Conservation (phyloP, 2,113 vertebrate species). For the Cyprinodon tularosa region DNA sequence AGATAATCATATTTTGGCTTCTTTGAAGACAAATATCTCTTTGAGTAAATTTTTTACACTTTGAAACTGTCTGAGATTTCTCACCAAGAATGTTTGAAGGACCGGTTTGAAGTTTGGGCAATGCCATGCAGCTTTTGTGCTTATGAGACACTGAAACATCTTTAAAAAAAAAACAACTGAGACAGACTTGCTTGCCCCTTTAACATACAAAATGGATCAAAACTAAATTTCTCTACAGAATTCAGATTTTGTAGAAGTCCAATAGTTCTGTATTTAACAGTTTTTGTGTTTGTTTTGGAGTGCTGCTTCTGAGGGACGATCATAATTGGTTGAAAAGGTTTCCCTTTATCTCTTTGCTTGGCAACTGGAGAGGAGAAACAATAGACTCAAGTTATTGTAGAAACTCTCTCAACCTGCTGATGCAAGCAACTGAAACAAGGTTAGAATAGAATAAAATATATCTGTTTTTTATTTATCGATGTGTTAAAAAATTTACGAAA, state of each 20-base stretch:
- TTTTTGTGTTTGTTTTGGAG: slow-evolving; percentile 4
- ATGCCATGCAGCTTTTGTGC: not conserved
- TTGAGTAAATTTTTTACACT: not conserved
- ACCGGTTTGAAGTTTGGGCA: not conserved
- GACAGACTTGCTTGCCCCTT: not conserved
- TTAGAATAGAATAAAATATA: not conserved
- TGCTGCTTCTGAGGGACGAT: slow-evolving; percentile 19
- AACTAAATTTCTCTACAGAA: not conserved
- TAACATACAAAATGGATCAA: not conserved
- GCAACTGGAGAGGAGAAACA: slow-evolving; percentile 18
- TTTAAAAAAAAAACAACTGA: not conserved
- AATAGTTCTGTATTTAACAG: not conserved
- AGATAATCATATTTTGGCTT: not conserved
- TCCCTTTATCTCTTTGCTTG: slow-evolving; percentile 1
- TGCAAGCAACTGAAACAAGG: not conserved
- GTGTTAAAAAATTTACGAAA: not conserved
- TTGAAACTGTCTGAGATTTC: not conserved
- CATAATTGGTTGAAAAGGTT: slow-evolving; percentile 14
- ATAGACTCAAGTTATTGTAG: slow-evolving; percentile 28
- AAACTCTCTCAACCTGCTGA: slow-evolving; percentile 17
- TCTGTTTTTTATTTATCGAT: not conserved
- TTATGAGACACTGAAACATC: not conserved
- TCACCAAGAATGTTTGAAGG: not conserved
- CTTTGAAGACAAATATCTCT: not conserved
- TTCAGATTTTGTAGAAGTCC: not conserved